Evolutionary conservation across 2,113 vertebrate genomes (phyloP).

Genomic region (Phylloscopus trochiloides): DNA sequence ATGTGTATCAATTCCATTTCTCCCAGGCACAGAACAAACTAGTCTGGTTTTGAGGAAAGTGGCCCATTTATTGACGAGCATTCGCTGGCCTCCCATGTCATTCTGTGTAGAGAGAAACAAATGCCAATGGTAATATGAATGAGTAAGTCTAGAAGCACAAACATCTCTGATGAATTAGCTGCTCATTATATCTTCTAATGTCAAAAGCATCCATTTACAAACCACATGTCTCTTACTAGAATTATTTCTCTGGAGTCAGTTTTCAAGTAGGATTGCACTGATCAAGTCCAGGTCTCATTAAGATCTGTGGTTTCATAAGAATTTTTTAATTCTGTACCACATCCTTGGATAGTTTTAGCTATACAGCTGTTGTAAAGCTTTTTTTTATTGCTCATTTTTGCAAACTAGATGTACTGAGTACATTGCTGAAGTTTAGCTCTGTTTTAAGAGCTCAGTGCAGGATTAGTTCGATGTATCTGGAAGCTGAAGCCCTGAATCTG

Average conservation of each 20-base stretch:
- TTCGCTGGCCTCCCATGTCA: constrained; percentile 91
- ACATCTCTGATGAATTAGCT: not conserved
- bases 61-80: constrained; percentile 95
- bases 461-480: not conserved
- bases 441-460: not conserved
- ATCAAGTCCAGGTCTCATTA: constrained; percentile 12
- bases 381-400: not conserved
- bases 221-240: not conserved
- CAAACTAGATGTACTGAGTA: not conserved
- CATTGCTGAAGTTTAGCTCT: not conserved
- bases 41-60: constrained; percentile 93
- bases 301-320: not conserved
- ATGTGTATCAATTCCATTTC: constrained; percentile 91
- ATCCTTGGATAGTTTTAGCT: not conserved
- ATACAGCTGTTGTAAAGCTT: not conserved
- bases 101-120: constrained; percentile 77
- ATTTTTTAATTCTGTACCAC: not conserved
- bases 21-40: constrained; percentile 90
- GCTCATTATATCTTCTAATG: not conserved
- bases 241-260: not conserved
- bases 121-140: not conserved
- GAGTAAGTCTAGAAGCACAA: constrained; percentile 39
- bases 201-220: not conserved
- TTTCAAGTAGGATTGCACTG: not conserved
- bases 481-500: not conserved